A percentile compares a stretch with the other conserved stretches of the same genome.
Evolutionary conservation across 2,113 vertebrate species (phyloP).

Genomic region (Halcyon senegalensis): DNA sequence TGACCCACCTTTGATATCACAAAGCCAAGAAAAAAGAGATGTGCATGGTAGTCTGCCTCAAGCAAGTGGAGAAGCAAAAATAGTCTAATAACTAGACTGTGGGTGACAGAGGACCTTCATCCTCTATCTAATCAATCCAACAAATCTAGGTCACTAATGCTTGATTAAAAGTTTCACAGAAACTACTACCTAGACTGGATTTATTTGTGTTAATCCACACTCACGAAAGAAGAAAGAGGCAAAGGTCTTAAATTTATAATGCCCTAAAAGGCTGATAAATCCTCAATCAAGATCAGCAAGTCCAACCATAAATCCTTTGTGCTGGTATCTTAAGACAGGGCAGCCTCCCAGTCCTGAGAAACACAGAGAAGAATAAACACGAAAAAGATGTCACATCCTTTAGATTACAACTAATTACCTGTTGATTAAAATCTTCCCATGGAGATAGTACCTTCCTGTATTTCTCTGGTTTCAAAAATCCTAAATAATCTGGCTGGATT

Average conservation of each 20-base stretch:
- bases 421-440: too few species aligned
- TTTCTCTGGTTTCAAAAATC: too few species aligned
- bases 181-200: neutral
- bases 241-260: neutral
- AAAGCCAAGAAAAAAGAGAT: neutral
- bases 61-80: neutral
- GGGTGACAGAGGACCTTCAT: neutral
- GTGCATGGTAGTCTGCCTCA: neutral
- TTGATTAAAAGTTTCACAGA: neutral
- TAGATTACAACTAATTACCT: too few species aligned
- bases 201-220: neutral
- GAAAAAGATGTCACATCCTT: too few species aligned
- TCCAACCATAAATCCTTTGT: too few species aligned
- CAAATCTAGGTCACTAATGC: accelerated
- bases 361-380: too few species aligned
- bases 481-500: too few species aligned
- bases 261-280: neutral
- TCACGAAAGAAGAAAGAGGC: neutral
- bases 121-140: neutral
- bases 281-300: too few species aligned
- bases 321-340: too few species aligned
- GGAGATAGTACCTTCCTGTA: too few species aligned
- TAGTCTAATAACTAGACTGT: accelerated
- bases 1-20: neutral
- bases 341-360: too few species aligned